Percentiles rank a stretch among this genome's conserved stretches.
Conservation (phyloP, 2,797 vertebrate species). For the Poeciliopsis infans region DNA sequence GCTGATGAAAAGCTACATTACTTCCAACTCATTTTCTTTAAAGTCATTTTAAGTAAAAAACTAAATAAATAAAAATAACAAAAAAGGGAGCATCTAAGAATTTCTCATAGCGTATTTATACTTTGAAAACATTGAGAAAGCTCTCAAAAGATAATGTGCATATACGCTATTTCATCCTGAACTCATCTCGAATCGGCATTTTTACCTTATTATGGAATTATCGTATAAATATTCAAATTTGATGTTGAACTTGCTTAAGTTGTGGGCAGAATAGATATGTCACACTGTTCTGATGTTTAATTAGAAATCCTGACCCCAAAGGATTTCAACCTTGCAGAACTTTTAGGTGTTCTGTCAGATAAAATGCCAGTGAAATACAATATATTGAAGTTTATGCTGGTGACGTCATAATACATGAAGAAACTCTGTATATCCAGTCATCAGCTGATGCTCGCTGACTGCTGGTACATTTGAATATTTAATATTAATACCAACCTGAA, state of each 20-base stretch:
- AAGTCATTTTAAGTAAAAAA: not conserved
- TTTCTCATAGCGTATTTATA: not conserved
- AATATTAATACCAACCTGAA: slow-evolving; percentile 19
- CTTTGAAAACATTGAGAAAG: not conserved
- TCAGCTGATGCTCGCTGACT: not conserved
- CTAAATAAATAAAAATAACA: not conserved
- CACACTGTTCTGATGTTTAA: not conserved
- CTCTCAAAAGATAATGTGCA: slow-evolving; percentile 4
- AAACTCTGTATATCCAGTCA: not conserved
- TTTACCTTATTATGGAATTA: not conserved
- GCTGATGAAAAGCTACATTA: slow-evolving; percentile 1
- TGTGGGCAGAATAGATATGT: not conserved
- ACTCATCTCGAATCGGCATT: not conserved
- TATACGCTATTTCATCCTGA: not conserved
- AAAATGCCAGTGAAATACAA: not conserved
- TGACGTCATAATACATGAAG: not conserved
- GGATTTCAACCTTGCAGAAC: too few species aligned
- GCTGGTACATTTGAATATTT: slow-evolving; percentile 15
- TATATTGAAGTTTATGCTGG: not conserved
- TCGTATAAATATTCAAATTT: not conserved
- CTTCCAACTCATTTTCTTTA: not conserved
- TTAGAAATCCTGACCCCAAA: not conserved
- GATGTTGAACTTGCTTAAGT: not conserved
- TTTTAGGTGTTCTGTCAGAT: not conserved
- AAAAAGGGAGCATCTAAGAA: not conserved